Conservation (phyloP, 2,113 vertebrate species). For the Hypomesus transpacificus region DNA sequence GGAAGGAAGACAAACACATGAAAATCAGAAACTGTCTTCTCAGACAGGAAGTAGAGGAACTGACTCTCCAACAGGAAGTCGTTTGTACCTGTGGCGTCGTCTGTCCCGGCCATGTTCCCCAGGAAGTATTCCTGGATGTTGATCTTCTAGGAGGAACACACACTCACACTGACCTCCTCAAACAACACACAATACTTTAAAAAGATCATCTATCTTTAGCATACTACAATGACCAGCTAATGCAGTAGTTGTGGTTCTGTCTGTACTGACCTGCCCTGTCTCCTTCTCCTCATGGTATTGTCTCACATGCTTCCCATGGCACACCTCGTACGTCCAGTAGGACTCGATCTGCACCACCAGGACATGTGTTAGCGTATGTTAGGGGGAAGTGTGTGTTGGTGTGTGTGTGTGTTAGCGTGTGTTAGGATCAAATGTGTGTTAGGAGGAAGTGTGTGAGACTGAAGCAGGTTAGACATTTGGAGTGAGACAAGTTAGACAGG, state of each 20-base stretch:
- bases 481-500: too few relatives aligned
- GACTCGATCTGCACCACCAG: slow-evolving; percentile 84
- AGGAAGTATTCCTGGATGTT: slow-evolving; percentile 96
- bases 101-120: slow-evolving; percentile 80
- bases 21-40: not conserved
- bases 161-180: too few relatives aligned
- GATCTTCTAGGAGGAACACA: slow-evolving; percentile 78
- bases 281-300: slow-evolving; percentile 99
- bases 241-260: slow-evolving; percentile 13
- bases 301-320: slow-evolving; percentile 92
- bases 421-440: too few relatives aligned
- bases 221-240: not conserved
- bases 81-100: slow-evolving; percentile 75
- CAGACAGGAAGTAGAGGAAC: not conserved
- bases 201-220: not conserved
- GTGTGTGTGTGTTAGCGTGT: too few relatives aligned
- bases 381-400: too few relatives aligned
- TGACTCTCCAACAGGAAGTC: not conserved
- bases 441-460: too few relatives aligned
- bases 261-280: slow-evolving; percentile 84
- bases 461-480: too few relatives aligned
- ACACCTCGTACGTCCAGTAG: slow-evolving; percentile 98
- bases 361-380: too few relatives aligned
- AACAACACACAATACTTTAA: too few relatives aligned
- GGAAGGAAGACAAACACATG: slow-evolving; percentile 11